Percentiles rank a stretch among this genome's conserved stretches.
These are phyloP conservation scores for Scaptodrosophila lebanonensis DNA, from an alignment of 1,140 invertebrate species.

Conservation along the genomic window DNA sequence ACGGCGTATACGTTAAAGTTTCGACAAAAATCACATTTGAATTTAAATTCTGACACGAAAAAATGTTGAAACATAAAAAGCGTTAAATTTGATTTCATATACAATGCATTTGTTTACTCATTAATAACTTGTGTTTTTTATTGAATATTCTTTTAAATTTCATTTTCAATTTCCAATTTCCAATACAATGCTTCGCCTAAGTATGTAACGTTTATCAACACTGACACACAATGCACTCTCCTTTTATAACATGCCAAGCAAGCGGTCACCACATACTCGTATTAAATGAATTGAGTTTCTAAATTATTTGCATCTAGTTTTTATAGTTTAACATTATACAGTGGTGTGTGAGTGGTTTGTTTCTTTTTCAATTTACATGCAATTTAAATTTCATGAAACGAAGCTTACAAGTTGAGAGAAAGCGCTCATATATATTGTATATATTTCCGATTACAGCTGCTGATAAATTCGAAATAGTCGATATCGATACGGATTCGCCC, in stretches of 20 bases:
- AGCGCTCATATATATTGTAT: too few relatives aligned
- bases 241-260: constrained; percentile 32
- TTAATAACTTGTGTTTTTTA: constrained; percentile 32
- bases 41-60: constrained; percentile 71
- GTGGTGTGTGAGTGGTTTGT: too few relatives aligned
- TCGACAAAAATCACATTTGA: constrained; percentile 75
- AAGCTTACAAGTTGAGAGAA: too few relatives aligned
- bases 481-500: too few relatives aligned
- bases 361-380: constrained; percentile 58
- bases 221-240: constrained; percentile 31
- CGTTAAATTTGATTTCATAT: constrained; percentile 27
- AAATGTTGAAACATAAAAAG: constrained; percentile 61
- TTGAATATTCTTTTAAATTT: constrained; percentile 11
- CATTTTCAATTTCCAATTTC: not conserved
- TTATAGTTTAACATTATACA: constrained; percentile 2
- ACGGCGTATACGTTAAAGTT: constrained; percentile 74
- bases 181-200: constrained; percentile 5
- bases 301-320: constrained; percentile 15
- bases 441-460: too few relatives aligned
- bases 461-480: too few relatives aligned
- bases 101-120: constrained; percentile 32
- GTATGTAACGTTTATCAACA: constrained; percentile 37
- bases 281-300: constrained; percentile 21
- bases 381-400: constrained; percentile 24
- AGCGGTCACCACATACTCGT: constrained; percentile 17